phyloP scores from a whole-genome alignment of 2,888 invertebrate species.

The Drosophila colorata region DNA sequence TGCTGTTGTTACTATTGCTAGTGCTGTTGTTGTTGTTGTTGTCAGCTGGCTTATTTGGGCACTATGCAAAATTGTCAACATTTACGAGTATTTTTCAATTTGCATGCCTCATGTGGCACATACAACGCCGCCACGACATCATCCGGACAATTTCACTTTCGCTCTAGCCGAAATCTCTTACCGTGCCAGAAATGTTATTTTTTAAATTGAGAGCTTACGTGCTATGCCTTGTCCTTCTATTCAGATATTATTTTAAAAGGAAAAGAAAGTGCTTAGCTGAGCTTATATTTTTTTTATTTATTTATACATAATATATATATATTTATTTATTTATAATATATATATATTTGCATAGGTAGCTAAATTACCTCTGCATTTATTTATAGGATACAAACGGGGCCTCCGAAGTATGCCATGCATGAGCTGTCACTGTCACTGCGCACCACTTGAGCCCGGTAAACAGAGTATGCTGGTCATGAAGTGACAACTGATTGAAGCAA shows the following conservation, averaged over 20 bases:
- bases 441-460: background rate
- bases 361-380: too few relatives aligned
- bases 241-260: background rate
- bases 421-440: background rate
- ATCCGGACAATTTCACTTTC: conserved; percentile 59
- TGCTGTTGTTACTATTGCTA: conserved; percentile 6
- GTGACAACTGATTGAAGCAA: conserved; percentile 55
- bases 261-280: background rate
- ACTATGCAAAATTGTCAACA: conserved; percentile 69
- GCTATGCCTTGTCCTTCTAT: conserved; percentile 11
- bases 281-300: too few relatives aligned
- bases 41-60: conserved; percentile 38
- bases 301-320: background rate
- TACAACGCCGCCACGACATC: conserved; percentile 18
- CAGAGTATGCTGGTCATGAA: conserved; percentile 28
- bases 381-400: background rate
- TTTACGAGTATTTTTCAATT: conserved; percentile 64
- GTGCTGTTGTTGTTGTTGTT: conserved; percentile 22
- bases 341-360: too few relatives aligned
- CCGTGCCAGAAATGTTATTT: conserved; percentile 3
- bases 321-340: too few relatives aligned
- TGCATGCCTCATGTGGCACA: conserved; percentile 60
- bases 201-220: conserved; percentile 23
- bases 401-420: conserved; percentile 2
- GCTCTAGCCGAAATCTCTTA: conserved; percentile 42